Evolutionary conservation across 2,797 vertebrate genomes (phyloP), one percentile per base, ranked within the genome.

Genomic region (Gobionotothen gibberifrons): DNA sequence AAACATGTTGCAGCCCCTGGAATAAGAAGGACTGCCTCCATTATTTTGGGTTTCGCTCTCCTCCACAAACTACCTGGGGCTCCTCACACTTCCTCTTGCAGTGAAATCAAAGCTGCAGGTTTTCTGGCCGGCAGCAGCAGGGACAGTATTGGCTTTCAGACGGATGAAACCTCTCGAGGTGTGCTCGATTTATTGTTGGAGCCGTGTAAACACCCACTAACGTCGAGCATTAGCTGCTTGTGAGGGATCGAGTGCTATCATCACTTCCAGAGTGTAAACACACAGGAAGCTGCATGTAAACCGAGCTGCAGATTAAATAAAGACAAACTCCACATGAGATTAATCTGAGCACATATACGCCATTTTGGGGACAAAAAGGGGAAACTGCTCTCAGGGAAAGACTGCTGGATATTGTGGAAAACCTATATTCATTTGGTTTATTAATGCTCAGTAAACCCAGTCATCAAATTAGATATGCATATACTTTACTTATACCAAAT

Each of bases 31-130:
- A 61, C 58, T 9, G 42, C 59, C 43, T 61, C 6, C 11, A 2
- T 61, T 17, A 61, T 26, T 21, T 8, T 4, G 36, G 44, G 29
- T 22, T 2, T 14, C 8, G 16, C 11, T 36, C 11, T 15, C 59
- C 40, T 17, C 49, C 32, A 16, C 32, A 10, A 36, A 5, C 56
- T 32, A 4, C 60, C 62, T 1, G 1, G 14, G 59, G 61, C 75
- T 72, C 49, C 72, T 65, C 43, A 12, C 63, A 71, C 62, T 71
- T 68, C 71, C 64, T 72, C 47, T 44, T 39, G 54, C 8, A 1
- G 8, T 61, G 72, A 81, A 83, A 81, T 84, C 64, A 79, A 72
- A 81, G 55, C 62, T 63, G 69, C 51, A 55, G 51, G 21, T 80
- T 82, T 78, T 8, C 78, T 68, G 29, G 10, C 22, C 44, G 51